Percentiles rank a stretch among this genome's conserved stretches.
Evolutionary conservation across 2,797 vertebrate species (phyloP).

Genomic region (Lithobates pipiens): DNA sequence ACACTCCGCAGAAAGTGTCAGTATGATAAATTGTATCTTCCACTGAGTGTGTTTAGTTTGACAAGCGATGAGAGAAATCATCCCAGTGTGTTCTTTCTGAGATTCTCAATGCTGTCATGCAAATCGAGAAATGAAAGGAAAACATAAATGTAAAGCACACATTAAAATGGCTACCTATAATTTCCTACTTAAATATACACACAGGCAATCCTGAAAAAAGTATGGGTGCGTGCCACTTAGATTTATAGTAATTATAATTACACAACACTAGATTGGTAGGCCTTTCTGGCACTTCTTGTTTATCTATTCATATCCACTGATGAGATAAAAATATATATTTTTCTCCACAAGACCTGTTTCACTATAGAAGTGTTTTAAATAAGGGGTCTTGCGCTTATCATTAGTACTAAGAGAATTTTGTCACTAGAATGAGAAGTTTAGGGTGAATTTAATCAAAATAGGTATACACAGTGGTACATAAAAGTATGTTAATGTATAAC

Average conservation of each 20-base stretch:
- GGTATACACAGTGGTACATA: no score
- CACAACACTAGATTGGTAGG: background rate
- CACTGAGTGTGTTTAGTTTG: background rate
- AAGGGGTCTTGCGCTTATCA: background rate
- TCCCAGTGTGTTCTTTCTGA: background rate
- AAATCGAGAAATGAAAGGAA: background rate
- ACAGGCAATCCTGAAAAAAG: background rate
- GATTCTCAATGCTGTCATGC: background rate
- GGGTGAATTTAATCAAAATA: background rate
- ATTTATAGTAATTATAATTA: background rate
- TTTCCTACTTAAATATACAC: background rate
- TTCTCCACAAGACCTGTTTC: background rate
- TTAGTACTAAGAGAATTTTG: background rate
- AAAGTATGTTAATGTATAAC: no score
- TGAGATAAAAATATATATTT: background rate
- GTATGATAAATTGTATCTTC: conserved; percentile 1
- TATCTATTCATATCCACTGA: background rate
- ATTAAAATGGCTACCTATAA: background rate
- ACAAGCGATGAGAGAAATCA: conserved; percentile 6
- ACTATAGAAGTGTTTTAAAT: background rate
- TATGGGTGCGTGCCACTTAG: background rate
- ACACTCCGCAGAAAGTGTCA: background rate
- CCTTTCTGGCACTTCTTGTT: background rate
- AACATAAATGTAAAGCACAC: background rate
- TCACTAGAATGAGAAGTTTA: background rate